A percentile compares a stretch with the other conserved stretches of the same genome.
phyloP scores from a whole-genome alignment of 2,797 vertebrate genomes.

The Knipowitschia caucasica region DNA sequence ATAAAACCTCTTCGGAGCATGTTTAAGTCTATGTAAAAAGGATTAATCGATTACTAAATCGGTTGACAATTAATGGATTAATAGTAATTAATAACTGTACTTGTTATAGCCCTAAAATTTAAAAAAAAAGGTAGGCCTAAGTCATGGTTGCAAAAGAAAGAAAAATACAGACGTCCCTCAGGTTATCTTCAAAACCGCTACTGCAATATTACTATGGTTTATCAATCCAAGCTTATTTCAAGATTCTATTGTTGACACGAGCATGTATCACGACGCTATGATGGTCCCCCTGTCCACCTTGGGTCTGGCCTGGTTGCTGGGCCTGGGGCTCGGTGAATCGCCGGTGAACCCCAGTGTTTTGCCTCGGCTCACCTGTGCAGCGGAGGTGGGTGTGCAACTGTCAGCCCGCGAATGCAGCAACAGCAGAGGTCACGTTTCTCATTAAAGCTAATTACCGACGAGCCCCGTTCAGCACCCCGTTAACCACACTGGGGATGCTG shows the following conservation, averaged over 20 bases:
- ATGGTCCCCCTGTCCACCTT: not conserved
- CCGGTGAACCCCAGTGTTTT: no score
- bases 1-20: no score
- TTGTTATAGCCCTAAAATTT: no score
- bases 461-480: not conserved
- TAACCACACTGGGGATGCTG: not conserved
- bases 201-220: no score
- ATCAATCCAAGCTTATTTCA: not conserved
- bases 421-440: constrained; percentile 12
- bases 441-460: not conserved
- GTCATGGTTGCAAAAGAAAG: no score
- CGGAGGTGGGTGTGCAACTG: constrained; percentile 2
- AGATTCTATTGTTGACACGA: not conserved
- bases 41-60: no score
- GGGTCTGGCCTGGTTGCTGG: not conserved
- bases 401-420: not conserved
- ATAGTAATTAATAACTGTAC: no score
- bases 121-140: no score
- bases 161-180: no score
- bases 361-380: not conserved
- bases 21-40: no score
- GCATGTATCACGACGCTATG: not conserved
- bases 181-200: no score
- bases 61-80: no score
- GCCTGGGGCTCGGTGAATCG: not conserved